Evolutionary conservation across 2,888 invertebrate genomes (phyloP).

Genomic region (Sesamia inferens): DNA sequence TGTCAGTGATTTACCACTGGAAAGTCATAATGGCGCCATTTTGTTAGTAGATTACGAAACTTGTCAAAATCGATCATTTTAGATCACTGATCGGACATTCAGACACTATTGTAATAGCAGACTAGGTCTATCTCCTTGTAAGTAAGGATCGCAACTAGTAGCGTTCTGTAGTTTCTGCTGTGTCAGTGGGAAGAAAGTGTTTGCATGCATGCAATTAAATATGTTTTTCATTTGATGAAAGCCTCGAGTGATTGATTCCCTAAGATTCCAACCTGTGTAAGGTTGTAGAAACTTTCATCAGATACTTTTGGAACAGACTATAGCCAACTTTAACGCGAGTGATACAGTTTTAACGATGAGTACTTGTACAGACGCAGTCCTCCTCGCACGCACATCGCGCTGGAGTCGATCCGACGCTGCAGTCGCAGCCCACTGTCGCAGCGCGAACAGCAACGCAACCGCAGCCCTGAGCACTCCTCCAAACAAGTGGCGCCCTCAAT

Average conservation of each 20-base stretch:
- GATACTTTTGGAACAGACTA: background rate
- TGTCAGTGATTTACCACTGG: no score
- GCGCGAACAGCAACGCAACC: conserved; percentile 76
- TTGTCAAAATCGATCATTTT: no score
- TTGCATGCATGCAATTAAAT: background rate
- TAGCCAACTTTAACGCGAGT: background rate
- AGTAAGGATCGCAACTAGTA: background rate
- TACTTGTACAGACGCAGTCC: conserved; percentile 64
- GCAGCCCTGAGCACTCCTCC: conserved; percentile 71
- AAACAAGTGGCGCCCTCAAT: conserved; percentile 67
- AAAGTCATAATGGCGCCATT: no score
- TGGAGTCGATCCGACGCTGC: conserved; percentile 68
- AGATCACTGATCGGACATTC: no score
- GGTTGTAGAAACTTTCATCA: background rate
- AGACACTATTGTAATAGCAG: no score
- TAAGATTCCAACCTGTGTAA: background rate
- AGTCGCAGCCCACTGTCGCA: conserved; percentile 82
- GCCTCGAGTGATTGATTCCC: background rate
- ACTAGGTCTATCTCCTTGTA: no score
- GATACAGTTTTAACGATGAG: no score
- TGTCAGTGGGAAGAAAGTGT: background rate
- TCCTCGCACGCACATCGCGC: conserved; percentile 64
- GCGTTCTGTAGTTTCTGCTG: background rate
- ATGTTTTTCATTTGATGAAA: background rate
- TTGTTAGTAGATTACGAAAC: no score